Evolutionary conservation across 2,113 vertebrate genomes (phyloP), one percentile per base, ranked within the genome.

Genomic region (Falcunculus frontatus): DNA sequence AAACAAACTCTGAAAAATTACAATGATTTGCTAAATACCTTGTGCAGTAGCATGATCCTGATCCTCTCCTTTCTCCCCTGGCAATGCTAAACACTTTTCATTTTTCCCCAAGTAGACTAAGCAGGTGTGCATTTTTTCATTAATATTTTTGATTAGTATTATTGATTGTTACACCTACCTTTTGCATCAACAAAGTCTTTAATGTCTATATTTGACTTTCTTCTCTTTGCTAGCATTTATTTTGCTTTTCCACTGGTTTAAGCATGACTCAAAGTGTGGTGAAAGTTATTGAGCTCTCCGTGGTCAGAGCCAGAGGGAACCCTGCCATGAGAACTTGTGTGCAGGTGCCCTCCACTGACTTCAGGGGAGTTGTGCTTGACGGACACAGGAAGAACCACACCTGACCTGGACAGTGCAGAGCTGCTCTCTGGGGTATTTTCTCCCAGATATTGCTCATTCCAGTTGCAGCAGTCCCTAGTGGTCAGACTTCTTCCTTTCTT

Each of bases 231-330:
- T n/a, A 62, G 29, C 26, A 44, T 37, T 65, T 60, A 23, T 30
- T 49, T 89, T 80, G 30, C 9, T 79, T 73, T 49, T 62, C 14
- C 37, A 42, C 10, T 46, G 39, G 12, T 56, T 84, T 81, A 67
- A 25, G 32, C n/a, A 20, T 7, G n/a, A 81, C 15, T 76, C 49
- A 29, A 76, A 93, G 41, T 23, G 41, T 67, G 79, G 57, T 70
- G 39, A 42, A 89, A 52, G 59, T n/a, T 52, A 12, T 0, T 69
- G 50, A 60, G 8, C 17, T 20, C 18, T 55, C 30, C 0, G 0
- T 39, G 32, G 55, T 27, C 52, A 90, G 74, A 95, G 49, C 27
- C 19, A 39, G 52, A 73, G 57, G 33, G 46, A 53, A 4, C 65
- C 21, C 63, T 84, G 41, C 63, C 35, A 13, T 13, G 20, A 86